Base-by-base conservation (phyloP, 2,888 invertebrate species). In the Scotopteryx bipunctaria region DNA sequence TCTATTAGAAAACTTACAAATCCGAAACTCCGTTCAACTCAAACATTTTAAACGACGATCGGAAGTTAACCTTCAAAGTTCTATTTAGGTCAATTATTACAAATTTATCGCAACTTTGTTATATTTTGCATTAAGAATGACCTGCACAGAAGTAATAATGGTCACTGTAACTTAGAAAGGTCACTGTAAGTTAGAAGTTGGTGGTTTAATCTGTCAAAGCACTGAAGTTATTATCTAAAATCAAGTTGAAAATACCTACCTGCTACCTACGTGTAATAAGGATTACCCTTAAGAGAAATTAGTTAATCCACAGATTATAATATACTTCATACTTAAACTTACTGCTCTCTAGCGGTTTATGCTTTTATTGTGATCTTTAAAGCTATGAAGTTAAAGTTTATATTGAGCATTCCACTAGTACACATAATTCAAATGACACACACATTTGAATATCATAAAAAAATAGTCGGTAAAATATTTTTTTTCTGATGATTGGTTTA, bases 11-110 rank as follows among this genome's bases (percentile, higher is more conserved):
- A 23, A 29, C 44, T 32, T 40, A 25, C 46, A 25, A 42, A 43
- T 40, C 25, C 13, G 8, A 50, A 51, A 48, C 46, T 45, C 33
- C 33, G 45, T 46, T 35, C 37, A 48, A 41, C 14, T 32, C 57
- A 58, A 62, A 58, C 50, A 55, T 49, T 52, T 40, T 42, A 42
- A 32, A 40, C 37, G n/a, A 25, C 16, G 38, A 55, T 43, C 8
- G 36, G 25, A 38, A 53, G 41, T 46, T 49, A 46, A 49, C 43
- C 31, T 41, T 41, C 5, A 27, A 27, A 27, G 27, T 27, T 51
- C 43, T 48, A 52, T 48, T 53, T 36, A 27, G 58, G 55, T 57
- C 59, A 61, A 63, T 59, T 59, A 59, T 59, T 59, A 54, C 51
- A 50, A 59, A 61, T 57, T 61, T 57, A 59, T 38, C 35, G 46